Percentiles rank a stretch among this genome's conserved stretches.
Conservation (phyloP, 30 jellyfish, hydroid and myxozoan species). For the Aurelia sp. region DNA sequence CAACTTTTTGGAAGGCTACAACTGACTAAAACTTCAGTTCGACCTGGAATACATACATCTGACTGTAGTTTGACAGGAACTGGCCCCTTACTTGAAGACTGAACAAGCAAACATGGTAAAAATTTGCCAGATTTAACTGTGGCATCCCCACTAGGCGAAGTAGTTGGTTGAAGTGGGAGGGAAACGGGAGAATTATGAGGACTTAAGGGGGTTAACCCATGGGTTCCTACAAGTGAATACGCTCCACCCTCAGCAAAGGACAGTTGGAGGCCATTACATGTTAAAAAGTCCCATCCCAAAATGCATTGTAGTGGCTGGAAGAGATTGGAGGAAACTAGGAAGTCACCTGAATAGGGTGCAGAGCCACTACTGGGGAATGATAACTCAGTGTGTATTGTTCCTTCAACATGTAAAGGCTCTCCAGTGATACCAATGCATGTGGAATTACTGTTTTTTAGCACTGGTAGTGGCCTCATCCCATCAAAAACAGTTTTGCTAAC, state of each 20-base stretch:
- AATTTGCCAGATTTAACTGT: background rate
- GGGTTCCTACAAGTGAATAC: conserved; percentile 1
- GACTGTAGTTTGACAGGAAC: background rate
- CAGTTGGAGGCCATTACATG: conserved; percentile 3
- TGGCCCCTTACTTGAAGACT: conserved; percentile 26
- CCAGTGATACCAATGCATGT: conserved; percentile 49
- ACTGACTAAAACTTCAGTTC: conserved; percentile 16
- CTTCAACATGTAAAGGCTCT: conserved; percentile 5
- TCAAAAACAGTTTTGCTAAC: conserved; percentile 8
- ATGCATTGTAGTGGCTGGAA: conserved; percentile 14
- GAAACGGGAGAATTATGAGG: background rate
- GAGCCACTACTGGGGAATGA: conserved; percentile 26
- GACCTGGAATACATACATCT: conserved; percentile 34
- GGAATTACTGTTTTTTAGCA: no score
- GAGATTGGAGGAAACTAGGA: conserved; percentile 1
- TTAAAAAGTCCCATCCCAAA: conserved; percentile 50
- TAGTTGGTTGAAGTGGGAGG: background rate
- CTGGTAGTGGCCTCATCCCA: conserved; percentile 1
- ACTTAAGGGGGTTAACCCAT: conserved; percentile 4
- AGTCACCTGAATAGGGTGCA: background rate
- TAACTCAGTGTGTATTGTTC: conserved; percentile 4
- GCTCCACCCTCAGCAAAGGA: background rate
- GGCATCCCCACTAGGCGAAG: background rate
- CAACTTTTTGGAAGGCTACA: conserved; percentile 27
- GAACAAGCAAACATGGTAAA: conserved; percentile 14